Evolutionary conservation across 1,140 invertebrate species (phyloP), one percentile per base, ranked within the genome.

Genomic region (Grapholita molesta): DNA sequence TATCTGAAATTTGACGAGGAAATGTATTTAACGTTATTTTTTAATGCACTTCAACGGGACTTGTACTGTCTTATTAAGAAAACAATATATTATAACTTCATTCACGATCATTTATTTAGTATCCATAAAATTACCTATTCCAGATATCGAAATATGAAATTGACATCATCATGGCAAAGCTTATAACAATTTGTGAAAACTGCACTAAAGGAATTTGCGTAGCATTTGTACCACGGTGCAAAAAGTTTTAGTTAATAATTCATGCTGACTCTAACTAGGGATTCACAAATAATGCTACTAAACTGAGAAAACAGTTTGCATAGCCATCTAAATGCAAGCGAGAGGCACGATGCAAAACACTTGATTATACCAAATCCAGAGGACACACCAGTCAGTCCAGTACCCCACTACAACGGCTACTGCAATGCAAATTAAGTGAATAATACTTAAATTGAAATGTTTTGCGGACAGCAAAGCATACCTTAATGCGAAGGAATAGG

Each of bases 391-490:
- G 42, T 48, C 42, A 48, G 65, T 25, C 66, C 15, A 65, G 53
- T 64, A 32, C 32, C 30, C 61, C 66, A 68, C 69, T 70, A 75
- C 72, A 75, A 71, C 70, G 25, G 33, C 67, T 64, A 78, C 68
- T 78, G 74, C 76, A 74, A 74, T 78, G 76, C 70, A 78, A 78
- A 78, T 78, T 78, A 70, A 66, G 66, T 74, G 74, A 74, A 77
- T 75, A 75, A 75, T 75, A 77, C 71, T 77, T 71, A 79, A 77
- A 79, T 73, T 76, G 73, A 77, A 76, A 78, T 78, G 70, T 74
- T 76, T 68, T 12, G 2, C 33, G 1, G 11, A 57, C 23, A 9
- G 9, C 15, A 65, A 69, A 33, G 21, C 0, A 23, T 8, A 55
- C 64, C 38, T 28, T 70, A 30, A 5, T n/a, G n/a, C 24, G 11